These are phyloP conservation scores for Gambusia yucatana DNA, from an alignment of 2,797 vertebrate species.

Conservation along the genomic window DNA sequence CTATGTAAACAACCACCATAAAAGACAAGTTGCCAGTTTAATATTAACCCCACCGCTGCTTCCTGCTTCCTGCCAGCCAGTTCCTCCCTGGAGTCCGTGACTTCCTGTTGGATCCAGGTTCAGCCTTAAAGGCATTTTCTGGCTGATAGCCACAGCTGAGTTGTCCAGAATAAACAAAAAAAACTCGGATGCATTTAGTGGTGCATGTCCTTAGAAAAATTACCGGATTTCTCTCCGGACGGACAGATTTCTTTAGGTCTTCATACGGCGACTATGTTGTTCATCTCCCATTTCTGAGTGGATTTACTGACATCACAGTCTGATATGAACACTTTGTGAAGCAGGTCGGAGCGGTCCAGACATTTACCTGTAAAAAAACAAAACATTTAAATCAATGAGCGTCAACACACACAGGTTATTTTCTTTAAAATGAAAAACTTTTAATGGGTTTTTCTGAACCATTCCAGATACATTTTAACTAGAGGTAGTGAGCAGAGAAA, in stretches of 20 bases:
- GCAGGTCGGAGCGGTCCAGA: constrained; percentile 92
- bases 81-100: background rate
- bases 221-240: background rate
- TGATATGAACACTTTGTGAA: constrained; percentile 94
- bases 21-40: constrained; percentile 24
- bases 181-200: constrained; percentile 35
- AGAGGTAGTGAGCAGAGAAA: background rate
- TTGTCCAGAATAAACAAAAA: constrained; percentile 18
- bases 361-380: constrained; percentile 70
- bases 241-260: constrained; percentile 28
- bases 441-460: background rate
- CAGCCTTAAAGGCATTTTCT: constrained; percentile 9
- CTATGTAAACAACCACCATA: constrained; percentile 32
- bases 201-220: constrained; percentile 21
- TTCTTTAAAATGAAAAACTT: background rate
- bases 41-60: constrained; percentile 6
- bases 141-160: constrained; percentile 19
- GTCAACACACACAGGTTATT: background rate
- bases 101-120: constrained; percentile 7
- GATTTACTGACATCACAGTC: constrained; percentile 91
- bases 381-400: background rate
- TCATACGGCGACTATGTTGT: constrained; percentile 95
- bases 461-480: background rate
- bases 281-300: constrained; percentile 98
- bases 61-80: background rate